A percentile compares a stretch with the other conserved stretches of the same genome.
Conservation (phyloP, 2,888 invertebrate species). For the Volucella inflata region DNA sequence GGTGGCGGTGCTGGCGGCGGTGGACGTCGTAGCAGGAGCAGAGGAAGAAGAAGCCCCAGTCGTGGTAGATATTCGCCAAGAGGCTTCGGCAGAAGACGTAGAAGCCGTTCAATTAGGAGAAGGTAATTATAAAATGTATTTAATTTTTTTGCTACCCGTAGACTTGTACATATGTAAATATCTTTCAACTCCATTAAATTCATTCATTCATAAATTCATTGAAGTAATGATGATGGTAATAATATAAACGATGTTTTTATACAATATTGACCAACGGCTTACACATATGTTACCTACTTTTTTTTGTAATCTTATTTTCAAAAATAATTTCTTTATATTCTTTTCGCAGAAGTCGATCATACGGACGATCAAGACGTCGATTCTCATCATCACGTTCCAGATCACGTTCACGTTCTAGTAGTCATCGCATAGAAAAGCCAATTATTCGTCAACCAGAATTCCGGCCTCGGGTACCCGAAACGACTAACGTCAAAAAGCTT, state of each 20-base stretch:
- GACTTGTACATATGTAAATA: too few species aligned
- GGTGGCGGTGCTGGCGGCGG: slow-evolving; percentile 4
- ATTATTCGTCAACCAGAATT: slow-evolving; percentile 82
- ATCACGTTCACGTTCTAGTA: slow-evolving; percentile 78
- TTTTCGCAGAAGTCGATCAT: slow-evolving; percentile 73
- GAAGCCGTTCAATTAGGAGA: slow-evolving; percentile 71
- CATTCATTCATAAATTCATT: too few species aligned
- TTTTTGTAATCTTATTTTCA: not conserved
- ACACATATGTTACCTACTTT: too few species aligned
- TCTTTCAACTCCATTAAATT: too few species aligned
- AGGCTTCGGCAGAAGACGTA: slow-evolving; percentile 76
- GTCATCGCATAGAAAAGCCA: slow-evolving; percentile 81
- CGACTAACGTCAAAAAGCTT: slow-evolving; percentile 78
- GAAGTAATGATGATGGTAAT: too few species aligned
- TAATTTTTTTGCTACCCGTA: too few species aligned
- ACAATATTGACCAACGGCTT: too few species aligned
- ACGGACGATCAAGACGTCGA: slow-evolving; percentile 74
- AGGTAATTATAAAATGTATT: slow-evolving; percentile 41
- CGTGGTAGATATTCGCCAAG: slow-evolving; percentile 75
- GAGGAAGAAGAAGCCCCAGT: slow-evolving; percentile 76
- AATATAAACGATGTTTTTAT: too few species aligned
- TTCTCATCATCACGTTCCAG: slow-evolving; percentile 76
- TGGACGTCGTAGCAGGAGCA: slow-evolving; percentile 73
- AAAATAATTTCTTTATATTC: not conserved
- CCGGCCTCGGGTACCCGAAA: slow-evolving; percentile 81